These are phyloP conservation scores for Hylyphantes graminicola DNA, from an alignment of 1,140 invertebrate species.

Conservation along the genomic window DNA sequence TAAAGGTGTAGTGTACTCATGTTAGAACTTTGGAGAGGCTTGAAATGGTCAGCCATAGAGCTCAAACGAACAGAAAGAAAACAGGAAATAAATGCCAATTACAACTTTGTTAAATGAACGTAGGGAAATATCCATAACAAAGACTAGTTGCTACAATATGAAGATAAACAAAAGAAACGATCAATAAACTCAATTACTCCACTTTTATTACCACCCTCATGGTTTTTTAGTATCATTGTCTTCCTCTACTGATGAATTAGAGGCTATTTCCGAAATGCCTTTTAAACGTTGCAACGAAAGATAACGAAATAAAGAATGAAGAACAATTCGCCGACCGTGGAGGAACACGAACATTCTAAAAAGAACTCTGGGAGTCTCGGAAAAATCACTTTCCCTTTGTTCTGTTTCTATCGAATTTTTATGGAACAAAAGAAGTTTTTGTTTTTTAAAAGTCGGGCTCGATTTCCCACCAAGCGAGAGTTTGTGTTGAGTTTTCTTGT, in stretches of 20 bases:
- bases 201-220: slow-evolving; percentile 27
- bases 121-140: neutral
- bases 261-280: slow-evolving; percentile 38
- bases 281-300: slow-evolving; percentile 8
- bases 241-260: slow-evolving; percentile 26
- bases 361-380: neutral
- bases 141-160: slow-evolving; percentile 10
- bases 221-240: neutral
- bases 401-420: slow-evolving; percentile 39
- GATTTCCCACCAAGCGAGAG: slow-evolving; percentile 1
- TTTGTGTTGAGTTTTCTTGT: neutral
- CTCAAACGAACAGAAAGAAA: too few relatives aligned
- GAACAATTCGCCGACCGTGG: slow-evolving; percentile 10
- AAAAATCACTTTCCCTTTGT: slow-evolving; percentile 18
- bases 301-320: slow-evolving; percentile 10
- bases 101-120: neutral
- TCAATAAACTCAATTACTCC: slow-evolving; percentile 47
- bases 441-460: slow-evolving; percentile 23
- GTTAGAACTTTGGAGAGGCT: too few relatives aligned
- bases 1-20: too few relatives aligned
- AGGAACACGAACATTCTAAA: neutral
- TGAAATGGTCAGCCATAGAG: too few relatives aligned
- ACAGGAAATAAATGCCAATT: too few relatives aligned
- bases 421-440: slow-evolving; percentile 35
- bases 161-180: slow-evolving; percentile 11